Conservation (phyloP, 64 coral and sea anemone species). For the Dendronephthya gigantea region DNA sequence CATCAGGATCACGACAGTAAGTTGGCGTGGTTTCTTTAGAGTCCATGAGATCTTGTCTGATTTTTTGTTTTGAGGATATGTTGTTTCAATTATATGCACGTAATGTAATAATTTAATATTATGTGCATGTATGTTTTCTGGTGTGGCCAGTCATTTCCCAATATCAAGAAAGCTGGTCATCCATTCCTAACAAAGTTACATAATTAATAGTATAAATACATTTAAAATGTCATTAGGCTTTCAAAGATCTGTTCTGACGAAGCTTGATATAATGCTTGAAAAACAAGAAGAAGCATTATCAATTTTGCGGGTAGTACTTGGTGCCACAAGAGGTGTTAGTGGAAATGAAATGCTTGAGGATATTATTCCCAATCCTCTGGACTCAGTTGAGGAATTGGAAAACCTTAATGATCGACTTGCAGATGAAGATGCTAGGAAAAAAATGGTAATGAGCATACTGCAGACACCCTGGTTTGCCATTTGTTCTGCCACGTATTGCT, state of each 20-base stretch:
- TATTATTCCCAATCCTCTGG: not conserved
- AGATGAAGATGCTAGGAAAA: not conserved
- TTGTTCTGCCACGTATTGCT: too few relatives aligned
- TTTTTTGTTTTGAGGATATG: too few relatives aligned
- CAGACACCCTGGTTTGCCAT: too few relatives aligned
- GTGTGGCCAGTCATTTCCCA: too few relatives aligned
- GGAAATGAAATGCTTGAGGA: not conserved
- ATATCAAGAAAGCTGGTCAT: too few relatives aligned
- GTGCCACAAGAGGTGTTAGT: constrained; percentile 8
- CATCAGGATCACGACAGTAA: too few relatives aligned
- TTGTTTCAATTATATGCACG: too few relatives aligned
- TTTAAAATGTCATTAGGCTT: not conserved
- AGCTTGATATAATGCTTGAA: not conserved
- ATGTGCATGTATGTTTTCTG: too few relatives aligned
- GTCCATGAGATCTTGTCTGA: too few relatives aligned
- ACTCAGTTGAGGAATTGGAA: not conserved
- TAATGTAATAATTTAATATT: too few relatives aligned
- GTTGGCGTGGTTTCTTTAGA: too few relatives aligned
- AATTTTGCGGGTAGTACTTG: not conserved
- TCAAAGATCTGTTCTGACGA: not conserved
- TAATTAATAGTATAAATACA: not conserved
- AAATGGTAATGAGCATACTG: too few relatives aligned
- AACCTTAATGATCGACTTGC: not conserved
- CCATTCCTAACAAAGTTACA: not conserved
- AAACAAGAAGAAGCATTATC: not conserved